Evolutionary conservation across 2,113 vertebrate species (phyloP).

Genomic region (Illadopsis cleaveri): DNA sequence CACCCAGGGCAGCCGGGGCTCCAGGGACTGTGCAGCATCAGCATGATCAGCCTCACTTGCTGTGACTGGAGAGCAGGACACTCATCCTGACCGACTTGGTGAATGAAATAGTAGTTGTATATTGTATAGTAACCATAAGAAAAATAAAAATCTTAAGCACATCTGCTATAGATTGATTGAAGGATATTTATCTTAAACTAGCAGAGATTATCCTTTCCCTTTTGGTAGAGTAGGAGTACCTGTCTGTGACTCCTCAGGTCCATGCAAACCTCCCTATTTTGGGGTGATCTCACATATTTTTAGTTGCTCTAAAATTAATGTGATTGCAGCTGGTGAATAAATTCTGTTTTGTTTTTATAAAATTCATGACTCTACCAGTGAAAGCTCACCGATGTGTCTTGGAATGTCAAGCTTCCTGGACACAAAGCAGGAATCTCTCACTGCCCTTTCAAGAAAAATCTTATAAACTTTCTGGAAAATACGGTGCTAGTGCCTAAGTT

Average conservation of each 20-base stretch:
- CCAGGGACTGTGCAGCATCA: rapidly evolving
- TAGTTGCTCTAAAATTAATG: neutral
- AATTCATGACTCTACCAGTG: neutral
- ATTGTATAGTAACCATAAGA: rapidly evolving
- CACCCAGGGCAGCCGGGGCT: neutral
- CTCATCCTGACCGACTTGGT: neutral
- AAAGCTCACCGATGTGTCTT: neutral
- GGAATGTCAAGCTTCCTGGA: neutral
- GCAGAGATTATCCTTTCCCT: neutral
- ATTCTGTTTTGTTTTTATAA: neutral
- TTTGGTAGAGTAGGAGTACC: neutral
- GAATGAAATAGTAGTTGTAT: neutral
- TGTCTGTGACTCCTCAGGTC: neutral
- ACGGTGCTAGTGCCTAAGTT: neutral
- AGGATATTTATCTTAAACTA: neutral
- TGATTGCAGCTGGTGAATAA: neutral
- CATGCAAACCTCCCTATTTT: neutral
- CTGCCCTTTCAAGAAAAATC: neutral
- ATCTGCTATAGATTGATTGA: neutral
- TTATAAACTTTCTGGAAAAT: neutral
- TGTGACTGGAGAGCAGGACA: rapidly evolving
- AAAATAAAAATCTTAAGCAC: neutral
- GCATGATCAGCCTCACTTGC: neutral
- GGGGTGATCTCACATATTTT: neutral
- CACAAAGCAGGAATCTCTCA: neutral